Evolutionary conservation across 2,113 vertebrate genomes (phyloP), one percentile per base, ranked within the genome.

Genomic region (Antechinus stuartii): DNA sequence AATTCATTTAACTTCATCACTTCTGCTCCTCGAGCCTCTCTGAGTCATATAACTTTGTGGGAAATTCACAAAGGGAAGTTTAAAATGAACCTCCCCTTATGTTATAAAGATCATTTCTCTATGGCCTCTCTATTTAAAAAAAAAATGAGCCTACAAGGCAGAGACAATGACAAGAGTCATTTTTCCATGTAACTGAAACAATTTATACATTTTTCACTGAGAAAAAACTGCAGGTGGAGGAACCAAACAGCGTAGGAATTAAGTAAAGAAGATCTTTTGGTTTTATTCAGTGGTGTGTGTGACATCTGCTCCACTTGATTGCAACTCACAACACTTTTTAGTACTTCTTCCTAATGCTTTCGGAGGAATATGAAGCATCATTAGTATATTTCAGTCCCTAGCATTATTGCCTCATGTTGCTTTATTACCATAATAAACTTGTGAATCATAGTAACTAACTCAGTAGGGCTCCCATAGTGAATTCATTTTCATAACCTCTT

Each of bases 391-490:
- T 97, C 95, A 97, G 94, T 97, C 95, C 95, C 92, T 92, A 93
- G 94, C 56, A 92, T 98, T 98, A 98, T 97, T 96, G 95, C 97
- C 97, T 98, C 98, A 93, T 97, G 97, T 98, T 98, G 97, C 97
- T 99, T 99, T 99, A 99, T 98, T 98, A 96, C 97, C 94, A 98
- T 98, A 98, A 98, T 99, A 98, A 98, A 98, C 98, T 98, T 98
- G 97, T 97, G 98, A 98, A 98, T 98, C 98, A 97, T 94, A 96
- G 97, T 98, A 98, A 98, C 98, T 98, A 98, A 98, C 98, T 97
- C 98, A 98, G 98, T 97, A 97, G 97, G 98, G 53, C 89, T 98
- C 97, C 98, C 46, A 0, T 92, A 97, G 97, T 91, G 97, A 98
- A 98, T 98, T 99, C 97, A 98, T 98, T 99, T 99, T 98, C 98